These are phyloP conservation scores for Axea sp. DNA, from an alignment of 2,888 invertebrate genomes.

Conservation along the genomic window DNA sequence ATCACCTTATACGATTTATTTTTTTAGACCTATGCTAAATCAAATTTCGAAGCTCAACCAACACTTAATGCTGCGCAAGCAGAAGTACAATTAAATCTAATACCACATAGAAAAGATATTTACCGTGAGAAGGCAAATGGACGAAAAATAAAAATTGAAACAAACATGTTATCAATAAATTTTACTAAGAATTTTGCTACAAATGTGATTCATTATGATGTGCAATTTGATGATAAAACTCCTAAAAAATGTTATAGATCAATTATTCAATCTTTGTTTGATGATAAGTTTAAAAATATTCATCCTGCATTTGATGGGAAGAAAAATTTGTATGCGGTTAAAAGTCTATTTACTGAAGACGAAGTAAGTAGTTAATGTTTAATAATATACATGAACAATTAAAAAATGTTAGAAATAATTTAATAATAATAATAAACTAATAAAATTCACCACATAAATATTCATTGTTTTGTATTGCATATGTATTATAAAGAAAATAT, in stretches of 20 bases:
- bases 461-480: too few relatives aligned
- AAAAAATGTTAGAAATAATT: too few relatives aligned
- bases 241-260: slow-evolving; percentile 30
- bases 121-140: slow-evolving; percentile 1
- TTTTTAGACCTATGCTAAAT: too few relatives aligned
- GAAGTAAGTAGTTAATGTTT: slow-evolving; percentile 12
- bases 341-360: neutral
- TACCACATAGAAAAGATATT: slow-evolving; percentile 2
- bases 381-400: too few relatives aligned
- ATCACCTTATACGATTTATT: too few relatives aligned
- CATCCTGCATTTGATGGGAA: slow-evolving; percentile 39
- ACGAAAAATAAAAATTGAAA: neutral
- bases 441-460: too few relatives aligned
- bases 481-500: too few relatives aligned
- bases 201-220: slow-evolving; percentile 45
- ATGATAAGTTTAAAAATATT: neutral
- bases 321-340: slow-evolving; percentile 34
- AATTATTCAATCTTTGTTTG: slow-evolving; percentile 4
- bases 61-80: too few relatives aligned
- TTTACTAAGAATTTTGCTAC: too few relatives aligned
- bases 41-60: too few relatives aligned
- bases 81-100: too few relatives aligned
- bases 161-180: neutral
- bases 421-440: too few relatives aligned
- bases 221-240: slow-evolving; percentile 33